These are phyloP conservation scores for Caradrina clavipalpis DNA, from an alignment of 2,888 invertebrate species.

Conservation along the genomic window DNA sequence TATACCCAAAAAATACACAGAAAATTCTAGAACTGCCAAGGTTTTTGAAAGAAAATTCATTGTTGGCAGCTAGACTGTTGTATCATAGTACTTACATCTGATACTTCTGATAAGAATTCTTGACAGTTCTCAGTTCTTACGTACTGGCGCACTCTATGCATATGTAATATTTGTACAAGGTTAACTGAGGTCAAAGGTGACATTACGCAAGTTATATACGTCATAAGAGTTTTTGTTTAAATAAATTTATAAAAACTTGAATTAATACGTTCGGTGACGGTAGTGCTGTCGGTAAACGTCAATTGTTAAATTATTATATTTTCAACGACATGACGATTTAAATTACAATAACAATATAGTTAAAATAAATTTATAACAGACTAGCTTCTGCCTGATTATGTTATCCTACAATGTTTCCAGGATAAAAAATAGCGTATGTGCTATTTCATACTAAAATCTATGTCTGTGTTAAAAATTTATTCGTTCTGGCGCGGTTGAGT, in stretches of 20 bases:
- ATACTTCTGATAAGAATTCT: slow-evolving; percentile 25
- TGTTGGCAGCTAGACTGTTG: neutral
- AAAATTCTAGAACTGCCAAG: slow-evolving; percentile 2
- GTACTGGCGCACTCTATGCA: slow-evolving; percentile 9
- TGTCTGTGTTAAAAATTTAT: too few relatives aligned
- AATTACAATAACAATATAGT: too few relatives aligned
- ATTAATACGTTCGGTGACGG: too few relatives aligned
- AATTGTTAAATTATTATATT: too few relatives aligned
- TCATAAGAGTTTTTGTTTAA: slow-evolving; percentile 17
- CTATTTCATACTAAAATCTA: too few relatives aligned
- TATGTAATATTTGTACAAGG: slow-evolving; percentile 35
- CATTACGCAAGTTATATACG: neutral
- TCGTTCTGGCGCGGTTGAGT: too few relatives aligned
- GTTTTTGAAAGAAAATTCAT: slow-evolving; percentile 6
- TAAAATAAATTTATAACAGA: too few relatives aligned
- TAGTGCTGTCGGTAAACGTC: too few relatives aligned
- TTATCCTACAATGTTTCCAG: too few relatives aligned
- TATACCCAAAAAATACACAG: neutral
- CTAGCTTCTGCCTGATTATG: too few relatives aligned
- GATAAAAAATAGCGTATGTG: too few relatives aligned
- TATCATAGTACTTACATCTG: slow-evolving; percentile 12
- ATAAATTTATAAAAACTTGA: neutral
- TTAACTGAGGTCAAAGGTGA: slow-evolving; percentile 24
- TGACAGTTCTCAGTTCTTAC: slow-evolving; percentile 2
- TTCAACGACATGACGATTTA: too few relatives aligned